Percentiles rank a stretch among this genome's conserved stretches.
phyloP scores from a whole-genome alignment of 2,888 invertebrate genomes.

The Icerya purchasi region DNA sequence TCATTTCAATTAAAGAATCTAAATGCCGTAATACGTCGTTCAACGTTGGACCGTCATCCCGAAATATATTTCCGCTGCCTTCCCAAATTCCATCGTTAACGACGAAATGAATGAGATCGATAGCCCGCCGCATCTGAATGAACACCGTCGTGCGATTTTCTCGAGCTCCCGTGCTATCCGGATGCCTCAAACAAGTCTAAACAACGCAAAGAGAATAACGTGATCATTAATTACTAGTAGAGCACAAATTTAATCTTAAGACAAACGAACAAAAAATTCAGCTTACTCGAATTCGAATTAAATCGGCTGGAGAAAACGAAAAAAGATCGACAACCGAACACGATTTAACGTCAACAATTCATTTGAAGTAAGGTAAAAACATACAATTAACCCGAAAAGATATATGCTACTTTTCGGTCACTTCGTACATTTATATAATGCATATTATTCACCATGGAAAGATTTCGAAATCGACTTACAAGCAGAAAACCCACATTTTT shows the following conservation, averaged over 20 bases:
- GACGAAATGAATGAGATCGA: constrained; percentile 93
- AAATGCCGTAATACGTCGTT: constrained; percentile 63
- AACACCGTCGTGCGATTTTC: constrained; percentile 96
- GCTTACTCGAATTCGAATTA: neutral
- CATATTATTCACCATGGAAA: too few species aligned
- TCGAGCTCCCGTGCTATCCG: constrained; percentile 74
- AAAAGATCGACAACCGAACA: neutral
- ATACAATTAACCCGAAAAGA: too few species aligned
- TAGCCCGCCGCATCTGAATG: constrained; percentile 88
- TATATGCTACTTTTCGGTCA: too few species aligned
- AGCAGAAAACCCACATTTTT: too few species aligned
- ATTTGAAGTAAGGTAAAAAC: too few species aligned
- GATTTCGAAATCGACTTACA: too few species aligned
- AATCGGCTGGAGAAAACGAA: neutral
- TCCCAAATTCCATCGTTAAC: constrained; percentile 84
- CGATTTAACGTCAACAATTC: neutral
- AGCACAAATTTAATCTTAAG: too few species aligned
- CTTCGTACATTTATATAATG: too few species aligned
- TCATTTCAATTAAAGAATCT: constrained; percentile 67
- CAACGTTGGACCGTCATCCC: constrained; percentile 40
- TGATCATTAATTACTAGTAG: too few species aligned
- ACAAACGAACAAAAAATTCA: neutral
- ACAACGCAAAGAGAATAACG: constrained; percentile 8
- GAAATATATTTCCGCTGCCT: constrained; percentile 17
- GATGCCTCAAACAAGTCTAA: constrained; percentile 82